These are phyloP conservation scores for Tenrec ecaudatus DNA, from an alignment of 2,113 vertebrate genomes.

Conservation along the genomic window DNA sequence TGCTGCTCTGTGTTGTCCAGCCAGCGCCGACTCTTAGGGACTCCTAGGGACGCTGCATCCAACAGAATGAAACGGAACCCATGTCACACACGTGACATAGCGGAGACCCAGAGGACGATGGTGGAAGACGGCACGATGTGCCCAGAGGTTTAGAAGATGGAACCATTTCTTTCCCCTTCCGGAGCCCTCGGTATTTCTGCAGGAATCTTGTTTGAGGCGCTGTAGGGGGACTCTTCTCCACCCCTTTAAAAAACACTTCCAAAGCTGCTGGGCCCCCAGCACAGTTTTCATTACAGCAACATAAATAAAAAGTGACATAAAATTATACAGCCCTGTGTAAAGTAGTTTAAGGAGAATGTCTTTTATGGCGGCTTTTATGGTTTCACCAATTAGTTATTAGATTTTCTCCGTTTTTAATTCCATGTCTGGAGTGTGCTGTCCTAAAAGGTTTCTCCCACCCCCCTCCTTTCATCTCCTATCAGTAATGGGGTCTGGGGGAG, in stretches of 20 bases:
- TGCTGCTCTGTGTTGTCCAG: background rate
- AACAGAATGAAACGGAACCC: background rate
- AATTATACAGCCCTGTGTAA: constrained; percentile 81
- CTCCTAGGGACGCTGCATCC: too few relatives aligned
- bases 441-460: constrained; percentile 18
- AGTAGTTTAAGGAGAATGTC: constrained; percentile 80
- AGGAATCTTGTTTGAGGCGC: constrained; percentile 63
- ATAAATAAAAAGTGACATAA: constrained; percentile 85
- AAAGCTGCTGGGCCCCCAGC: constrained; percentile 56
- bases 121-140: constrained; percentile 34
- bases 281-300: constrained; percentile 75
- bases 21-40: background rate
- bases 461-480: constrained; percentile 32
- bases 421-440: background rate
- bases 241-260: constrained; percentile 19
- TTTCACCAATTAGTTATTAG: constrained; percentile 81
- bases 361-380: constrained; percentile 82
- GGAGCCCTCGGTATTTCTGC: constrained; percentile 48
- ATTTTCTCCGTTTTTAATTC: constrained; percentile 81
- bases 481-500: background rate
- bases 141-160: constrained; percentile 33
- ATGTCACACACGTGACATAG: background rate
- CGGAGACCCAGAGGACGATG: background rate
- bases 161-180: background rate
- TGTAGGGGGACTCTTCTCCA: background rate